A percentile compares a stretch with the other conserved stretches of the same genome.
phyloP scores from a whole-genome alignment of 2,113 vertebrate genomes.

The Tapirus terrestris region DNA sequence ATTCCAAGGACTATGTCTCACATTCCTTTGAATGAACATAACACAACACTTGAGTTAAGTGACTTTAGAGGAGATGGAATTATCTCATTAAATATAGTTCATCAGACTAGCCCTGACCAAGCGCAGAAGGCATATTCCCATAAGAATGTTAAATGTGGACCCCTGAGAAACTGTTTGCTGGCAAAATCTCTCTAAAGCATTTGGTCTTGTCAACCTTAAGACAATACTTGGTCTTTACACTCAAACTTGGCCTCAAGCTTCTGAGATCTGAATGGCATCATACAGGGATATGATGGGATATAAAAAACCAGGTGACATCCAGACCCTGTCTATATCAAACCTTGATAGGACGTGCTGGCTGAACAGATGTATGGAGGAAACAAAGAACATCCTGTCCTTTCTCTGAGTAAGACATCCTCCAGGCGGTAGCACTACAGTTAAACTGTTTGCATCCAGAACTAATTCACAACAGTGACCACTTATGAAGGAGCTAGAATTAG shows the following conservation, averaged over 20 bases:
- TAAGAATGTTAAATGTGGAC: not conserved
- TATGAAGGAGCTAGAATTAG: constrained; percentile 41
- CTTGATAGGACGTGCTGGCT: not conserved
- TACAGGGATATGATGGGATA: not conserved
- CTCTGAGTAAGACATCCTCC: not conserved
- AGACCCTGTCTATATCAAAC: not conserved
- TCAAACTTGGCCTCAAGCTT: not conserved
- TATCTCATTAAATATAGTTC: not conserved
- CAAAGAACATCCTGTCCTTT: constrained; percentile 5
- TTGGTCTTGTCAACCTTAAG: not conserved
- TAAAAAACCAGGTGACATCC: not conserved
- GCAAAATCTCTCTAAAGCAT: not conserved
- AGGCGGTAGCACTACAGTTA: not conserved
- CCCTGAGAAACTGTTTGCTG: not conserved
- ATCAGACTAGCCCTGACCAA: not conserved
- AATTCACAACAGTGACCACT: constrained; percentile 4
- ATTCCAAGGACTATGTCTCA: not conserved
- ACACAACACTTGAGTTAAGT: not conserved
- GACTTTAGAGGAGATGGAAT: not conserved
- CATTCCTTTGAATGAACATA: not conserved
- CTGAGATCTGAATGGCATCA: not conserved
- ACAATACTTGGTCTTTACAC: not conserved
- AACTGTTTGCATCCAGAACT: constrained; percentile 21
- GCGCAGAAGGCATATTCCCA: not conserved
- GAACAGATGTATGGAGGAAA: not conserved